Evolutionary conservation across 2,113 vertebrate species (phyloP).

Genomic region (Scomber colias): DNA sequence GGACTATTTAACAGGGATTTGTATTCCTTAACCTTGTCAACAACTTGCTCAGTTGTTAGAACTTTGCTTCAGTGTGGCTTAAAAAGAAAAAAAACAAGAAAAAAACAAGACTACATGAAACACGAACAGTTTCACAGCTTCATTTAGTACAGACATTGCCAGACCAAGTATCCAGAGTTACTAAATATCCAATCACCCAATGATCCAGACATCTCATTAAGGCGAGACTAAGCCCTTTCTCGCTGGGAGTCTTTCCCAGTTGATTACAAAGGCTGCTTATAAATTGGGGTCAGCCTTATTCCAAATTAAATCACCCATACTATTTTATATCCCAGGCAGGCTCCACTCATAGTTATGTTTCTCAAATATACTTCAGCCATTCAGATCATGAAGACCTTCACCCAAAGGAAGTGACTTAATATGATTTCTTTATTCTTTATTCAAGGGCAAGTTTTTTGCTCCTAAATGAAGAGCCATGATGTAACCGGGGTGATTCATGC

Average conservation of each 20-base stretch:
- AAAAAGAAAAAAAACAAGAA: background rate
- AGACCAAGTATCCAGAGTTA: constrained; percentile 11
- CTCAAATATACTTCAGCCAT: constrained; percentile 2
- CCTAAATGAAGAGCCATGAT: constrained; percentile 14
- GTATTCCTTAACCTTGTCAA: constrained; percentile 23
- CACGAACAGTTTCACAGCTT: constrained; percentile 3
- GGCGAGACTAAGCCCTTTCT: background rate
- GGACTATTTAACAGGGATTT: constrained; percentile 19
- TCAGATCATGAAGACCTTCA: constrained; percentile 30
- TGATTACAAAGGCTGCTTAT: constrained; percentile 7
- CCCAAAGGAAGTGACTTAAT: constrained; percentile 22
- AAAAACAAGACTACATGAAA: background rate
- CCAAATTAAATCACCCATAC: constrained; percentile 3
- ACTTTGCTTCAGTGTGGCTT: background rate
- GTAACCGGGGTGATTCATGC: background rate
- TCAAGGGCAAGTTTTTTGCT: constrained; percentile 1
- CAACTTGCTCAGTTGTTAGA: constrained; percentile 2
- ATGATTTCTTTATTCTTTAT: constrained; percentile 32
- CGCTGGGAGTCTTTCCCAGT: constrained; percentile 12
- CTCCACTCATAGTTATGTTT: background rate
- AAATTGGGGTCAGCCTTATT: constrained; percentile 13
- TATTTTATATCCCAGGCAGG: background rate
- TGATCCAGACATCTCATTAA: background rate
- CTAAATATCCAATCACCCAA: background rate
- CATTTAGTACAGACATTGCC: background rate